These are phyloP conservation scores for Panonychus citri DNA, from an alignment of 1,140 invertebrate species.

Conservation along the genomic window DNA sequence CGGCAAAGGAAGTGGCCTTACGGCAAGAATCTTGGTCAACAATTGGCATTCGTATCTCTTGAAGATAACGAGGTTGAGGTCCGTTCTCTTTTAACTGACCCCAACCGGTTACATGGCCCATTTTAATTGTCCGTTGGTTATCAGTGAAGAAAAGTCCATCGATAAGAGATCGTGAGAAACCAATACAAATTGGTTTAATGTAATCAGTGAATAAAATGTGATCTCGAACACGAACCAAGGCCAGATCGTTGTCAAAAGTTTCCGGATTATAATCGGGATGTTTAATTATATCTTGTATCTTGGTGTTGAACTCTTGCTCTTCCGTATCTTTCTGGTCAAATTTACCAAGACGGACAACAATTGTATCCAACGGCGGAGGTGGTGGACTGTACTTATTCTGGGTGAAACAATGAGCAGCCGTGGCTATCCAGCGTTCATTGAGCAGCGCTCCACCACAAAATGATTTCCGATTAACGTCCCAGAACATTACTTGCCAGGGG, in stretches of 20 bases:
- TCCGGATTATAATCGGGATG: constrained; percentile 30
- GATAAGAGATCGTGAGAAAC: neutral
- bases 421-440: constrained; percentile 17
- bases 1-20: constrained; percentile 14
- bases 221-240: constrained; percentile 27
- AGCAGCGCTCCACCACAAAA: constrained; percentile 17
- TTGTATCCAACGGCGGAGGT: neutral
- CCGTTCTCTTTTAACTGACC: constrained; percentile 17
- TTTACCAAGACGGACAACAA: constrained; percentile 14
- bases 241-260: constrained; percentile 47
- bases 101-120: constrained; percentile 18
- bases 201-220: constrained; percentile 15
- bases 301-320: constrained; percentile 6
- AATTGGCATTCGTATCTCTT: constrained; percentile 17
- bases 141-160: neutral
- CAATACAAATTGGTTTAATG: constrained; percentile 17
- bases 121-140: neutral
- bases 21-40: constrained; percentile 14
- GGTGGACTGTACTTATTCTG: constrained; percentile 1
- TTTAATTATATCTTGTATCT: constrained; percentile 7
- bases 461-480: constrained; percentile 13
- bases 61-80: constrained; percentile 14
- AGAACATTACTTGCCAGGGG: constrained; percentile 19
- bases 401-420: constrained; percentile 18
- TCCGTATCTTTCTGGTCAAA: constrained; percentile 11